phyloP scores from a whole-genome alignment of 2,113 vertebrate genomes.

The Hydrolagus affinis region DNA sequence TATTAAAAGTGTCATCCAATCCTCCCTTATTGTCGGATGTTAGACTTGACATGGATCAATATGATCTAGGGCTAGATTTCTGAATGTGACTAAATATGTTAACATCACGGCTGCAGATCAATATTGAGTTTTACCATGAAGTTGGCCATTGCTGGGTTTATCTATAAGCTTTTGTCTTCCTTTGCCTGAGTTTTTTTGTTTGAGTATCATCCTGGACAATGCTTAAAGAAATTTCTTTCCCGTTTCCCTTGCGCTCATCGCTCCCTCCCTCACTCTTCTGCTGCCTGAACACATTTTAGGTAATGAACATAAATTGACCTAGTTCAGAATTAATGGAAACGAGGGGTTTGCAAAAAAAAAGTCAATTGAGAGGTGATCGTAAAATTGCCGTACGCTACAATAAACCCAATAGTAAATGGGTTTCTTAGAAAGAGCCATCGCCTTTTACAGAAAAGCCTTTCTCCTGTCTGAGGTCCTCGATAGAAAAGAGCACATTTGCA shows the following conservation, averaged over 20 bases:
- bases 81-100: conserved; percentile 85
- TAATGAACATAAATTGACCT: conserved; percentile 75
- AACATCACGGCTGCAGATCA: conserved; percentile 83
- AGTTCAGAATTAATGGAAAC: conserved; percentile 73
- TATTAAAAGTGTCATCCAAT: conserved; percentile 71
- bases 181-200: conserved; percentile 66
- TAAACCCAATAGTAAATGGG: conserved; percentile 64
- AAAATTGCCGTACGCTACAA: conserved; percentile 66
- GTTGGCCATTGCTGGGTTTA: conserved; percentile 71
- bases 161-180: conserved; percentile 95
- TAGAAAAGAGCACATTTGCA: conserved; percentile 65
- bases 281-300: conserved; percentile 56
- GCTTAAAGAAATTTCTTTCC: conserved; percentile 43
- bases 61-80: conserved; percentile 78
- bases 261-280: conserved; percentile 43
- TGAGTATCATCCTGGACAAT: conserved; percentile 33
- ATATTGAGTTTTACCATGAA: conserved; percentile 80
- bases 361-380: conserved; percentile 70
- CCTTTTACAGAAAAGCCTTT: conserved; percentile 63
- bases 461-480: conserved; percentile 58
- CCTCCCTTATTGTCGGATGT: conserved; percentile 85
- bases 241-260: not conserved
- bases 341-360: conserved; percentile 55
- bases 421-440: conserved; percentile 61
- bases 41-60: conserved; percentile 93